Evolutionary conservation across 1,140 invertebrate genomes (phyloP), one percentile per base, ranked within the genome.

Genomic region (Aphaenogaster floridana): DNA sequence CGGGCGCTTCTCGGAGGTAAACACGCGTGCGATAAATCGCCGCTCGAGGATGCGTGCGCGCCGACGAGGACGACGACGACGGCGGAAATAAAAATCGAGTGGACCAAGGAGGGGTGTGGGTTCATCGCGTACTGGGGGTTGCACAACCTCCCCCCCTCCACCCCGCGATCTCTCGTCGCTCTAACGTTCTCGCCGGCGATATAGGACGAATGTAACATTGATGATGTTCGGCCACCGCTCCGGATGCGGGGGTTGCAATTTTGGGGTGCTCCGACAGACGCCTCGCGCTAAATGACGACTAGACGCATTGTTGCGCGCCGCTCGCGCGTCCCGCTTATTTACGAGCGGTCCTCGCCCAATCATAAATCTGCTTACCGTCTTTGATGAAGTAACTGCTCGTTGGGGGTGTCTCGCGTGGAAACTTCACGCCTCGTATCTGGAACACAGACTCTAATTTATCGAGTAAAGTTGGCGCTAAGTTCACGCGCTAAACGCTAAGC

Each of bases 11-110:
- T 28, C 81, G 54, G 17, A 48, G 39, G 21, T 52, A 71, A 84
- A 84, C 68, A 84, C 54, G 48, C 50, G 48, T 84, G 80, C 77
- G 86, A 84, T 83, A 83, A 83, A 83, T 83, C 79, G 79, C 50
- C 48, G 63, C 78, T 81, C 68, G 42, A 83, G 80, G 42, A 61
- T 48, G 80, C 79, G 57, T 63, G 61, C 11, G 11, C 61, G 77
- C 17, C 45, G 61, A 42, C 48, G 77, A 74, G 50, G 36, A 42
- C 34, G 36, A 61, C 17, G 72, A 59, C 15, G 21, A 45, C 57
- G 77, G 15, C 7, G 34, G 34, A 52, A 50, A 48, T 48, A 74
- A 84, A 61, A 84, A 48, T 61, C 42, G 68, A 61, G 54, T 76
- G 80, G 69, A 74, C 42, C 69, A 36, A 61, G 80, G 39, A 48